Conservation (phyloP, 2,797 vertebrate genomes). For the Catostomus latipinnis region DNA sequence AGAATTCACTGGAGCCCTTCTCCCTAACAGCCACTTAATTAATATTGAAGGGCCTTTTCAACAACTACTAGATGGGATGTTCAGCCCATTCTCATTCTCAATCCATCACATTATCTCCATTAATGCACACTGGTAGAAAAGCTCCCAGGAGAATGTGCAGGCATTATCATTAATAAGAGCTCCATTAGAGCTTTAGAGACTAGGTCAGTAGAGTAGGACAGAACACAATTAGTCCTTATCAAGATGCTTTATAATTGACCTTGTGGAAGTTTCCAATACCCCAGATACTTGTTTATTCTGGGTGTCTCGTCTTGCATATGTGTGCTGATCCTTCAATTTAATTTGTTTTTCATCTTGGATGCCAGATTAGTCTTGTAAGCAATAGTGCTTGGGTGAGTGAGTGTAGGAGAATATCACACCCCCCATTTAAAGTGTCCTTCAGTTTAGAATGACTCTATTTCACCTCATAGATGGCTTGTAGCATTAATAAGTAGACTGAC, state of each 20-base stretch:
- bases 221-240: slow-evolving; percentile 6
- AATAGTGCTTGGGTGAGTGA: slow-evolving; percentile 18
- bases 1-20: not conserved
- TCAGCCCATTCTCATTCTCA: not conserved
- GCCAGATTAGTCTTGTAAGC: slow-evolving; percentile 23
- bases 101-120: slow-evolving; percentile 1
- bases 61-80: not conserved
- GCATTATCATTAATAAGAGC: slow-evolving; percentile 1
- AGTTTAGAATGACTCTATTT: slow-evolving; percentile 6
- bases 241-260: slow-evolving; percentile 4
- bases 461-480: not conserved
- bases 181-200: slow-evolving; percentile 14
- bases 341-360: slow-evolving; percentile 22
- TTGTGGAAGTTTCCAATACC: not conserved
- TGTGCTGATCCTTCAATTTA: not conserved
- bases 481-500: not conserved
- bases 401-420: slow-evolving; percentile 13
- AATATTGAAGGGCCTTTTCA: not conserved
- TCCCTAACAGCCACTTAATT: not conserved
- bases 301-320: not conserved
- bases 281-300: not conserved
- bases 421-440: slow-evolving; percentile 10
- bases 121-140: not conserved
- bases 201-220: slow-evolving; percentile 37
- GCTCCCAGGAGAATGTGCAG: not conserved